A percentile compares a stretch with the other conserved stretches of the same genome.
These are phyloP conservation scores for Tympanoctomys barrerae DNA, from an alignment of 2,797 vertebrate species.

Conservation along the genomic window DNA sequence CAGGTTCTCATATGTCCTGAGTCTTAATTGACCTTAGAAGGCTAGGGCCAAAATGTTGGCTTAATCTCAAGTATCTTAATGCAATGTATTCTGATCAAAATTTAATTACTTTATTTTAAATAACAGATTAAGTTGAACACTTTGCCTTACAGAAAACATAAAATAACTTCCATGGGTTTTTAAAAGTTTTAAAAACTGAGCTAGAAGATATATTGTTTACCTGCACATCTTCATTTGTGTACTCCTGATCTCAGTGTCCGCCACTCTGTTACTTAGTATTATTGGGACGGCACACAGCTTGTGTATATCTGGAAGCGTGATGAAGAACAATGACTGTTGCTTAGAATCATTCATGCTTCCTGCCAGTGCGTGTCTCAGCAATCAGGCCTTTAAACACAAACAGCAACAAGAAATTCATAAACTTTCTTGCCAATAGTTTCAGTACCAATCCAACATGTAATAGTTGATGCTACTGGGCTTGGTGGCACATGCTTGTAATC, in stretches of 20 bases:
- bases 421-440: constrained; percentile 4
- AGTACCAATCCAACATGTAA: background rate
- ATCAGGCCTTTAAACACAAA: constrained; percentile 63
- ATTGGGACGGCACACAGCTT: constrained; percentile 89
- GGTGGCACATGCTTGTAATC: background rate
- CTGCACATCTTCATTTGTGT: constrained; percentile 93
- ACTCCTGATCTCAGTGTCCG: constrained; percentile 88
- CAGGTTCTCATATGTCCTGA: no score
- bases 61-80: background rate
- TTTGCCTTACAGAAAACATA: constrained; percentile 46
- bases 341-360: constrained; percentile 88
- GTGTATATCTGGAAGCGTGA: constrained; percentile 90
- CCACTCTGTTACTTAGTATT: constrained; percentile 80
- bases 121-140: constrained; percentile 5
- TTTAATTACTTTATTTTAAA: constrained; percentile 29
- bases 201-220: constrained; percentile 83
- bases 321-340: constrained; percentile 90
- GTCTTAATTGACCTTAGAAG: no score
- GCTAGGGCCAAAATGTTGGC: no score
- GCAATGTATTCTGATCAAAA: background rate
- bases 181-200: background rate
- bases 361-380: background rate
- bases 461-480: background rate
- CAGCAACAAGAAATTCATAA: background rate
- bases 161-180: background rate